Conservation (phyloP, 2,113 vertebrate genomes). For the Cyprinus carpio region DNA sequence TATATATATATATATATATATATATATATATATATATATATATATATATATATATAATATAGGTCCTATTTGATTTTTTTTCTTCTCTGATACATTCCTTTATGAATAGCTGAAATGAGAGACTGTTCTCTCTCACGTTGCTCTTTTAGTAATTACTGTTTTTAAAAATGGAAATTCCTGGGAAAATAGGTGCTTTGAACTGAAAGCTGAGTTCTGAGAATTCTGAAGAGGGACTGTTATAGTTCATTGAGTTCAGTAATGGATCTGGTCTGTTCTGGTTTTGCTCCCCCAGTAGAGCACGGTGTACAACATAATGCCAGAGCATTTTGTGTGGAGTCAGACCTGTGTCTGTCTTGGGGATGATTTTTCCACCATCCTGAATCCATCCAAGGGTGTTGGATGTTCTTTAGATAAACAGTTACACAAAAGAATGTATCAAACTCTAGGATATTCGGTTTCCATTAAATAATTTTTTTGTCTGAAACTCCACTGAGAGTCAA, state of each 20-base stretch:
- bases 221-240: not conserved
- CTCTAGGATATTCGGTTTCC: not conserved
- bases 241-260: not conserved
- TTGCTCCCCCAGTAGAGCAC: not conserved
- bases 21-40: too few relatives aligned
- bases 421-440: not conserved
- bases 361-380: not conserved
- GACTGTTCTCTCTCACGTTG: not conserved
- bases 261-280: not conserved
- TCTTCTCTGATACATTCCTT: not conserved
- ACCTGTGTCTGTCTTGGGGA: not conserved
- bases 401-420: not conserved
- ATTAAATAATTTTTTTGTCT: not conserved
- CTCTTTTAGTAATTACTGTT: not conserved
- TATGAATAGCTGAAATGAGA: not conserved
- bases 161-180: not conserved
- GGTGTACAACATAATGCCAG: not conserved
- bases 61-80: not conserved
- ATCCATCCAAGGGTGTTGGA: not conserved
- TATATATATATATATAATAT: too few relatives aligned
- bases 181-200: not conserved
- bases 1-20: too few relatives aligned
- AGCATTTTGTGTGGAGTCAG: not conserved
- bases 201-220: not conserved
- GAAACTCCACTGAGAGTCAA: not conserved